Base-by-base conservation (phyloP, 2,113 vertebrate genomes). In the Morphnarchus princeps region DNA sequence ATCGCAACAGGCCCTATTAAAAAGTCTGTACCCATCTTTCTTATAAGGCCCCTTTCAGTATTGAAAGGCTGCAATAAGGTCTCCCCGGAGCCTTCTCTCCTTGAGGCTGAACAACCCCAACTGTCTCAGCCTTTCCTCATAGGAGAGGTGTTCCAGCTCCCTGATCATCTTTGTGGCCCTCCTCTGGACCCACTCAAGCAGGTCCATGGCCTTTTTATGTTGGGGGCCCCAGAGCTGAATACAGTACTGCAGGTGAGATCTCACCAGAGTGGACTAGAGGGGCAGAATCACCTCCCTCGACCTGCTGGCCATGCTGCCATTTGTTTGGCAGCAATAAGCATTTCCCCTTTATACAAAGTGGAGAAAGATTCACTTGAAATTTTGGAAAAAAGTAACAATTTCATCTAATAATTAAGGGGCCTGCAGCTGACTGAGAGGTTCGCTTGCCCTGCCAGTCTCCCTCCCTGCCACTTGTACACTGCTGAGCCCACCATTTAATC, bases 351-450 rank as follows among this genome's bases (percentile, higher is more conserved):
- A 52, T 49, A 47, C 40, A 86, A 78, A 90, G 50, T 77, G 25
- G 10, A 8, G 61, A 45, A 74, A 83, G 63, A 76, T 72, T 69
- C 40, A 71, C 65, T 91, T 69, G 55, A 28, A 86, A 67, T 85
- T 86, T 66, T 94, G 81, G 55, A 58, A 97, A 96, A 94, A 47
- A 34, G 43, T 19, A 85, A 49, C 55, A 50, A 50, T 92, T 96
- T 93, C 55, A 71, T 83, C 65, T 79, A 65, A 80, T 92, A 92
- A 92, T 95, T 40, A 93, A 58, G 57, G 67, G 43, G 22, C 17
- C 61, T 96, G 82, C 40, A 82, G 61, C 63, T 67, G 32, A 45
- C 19, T 2, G 16, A 34, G 52, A 55, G 36, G 24, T 38, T 89
- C 18, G 9, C 26, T 74, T 73, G 18, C 19, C 31, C 34, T 79